Evolutionary conservation across 1,140 invertebrate species (phyloP).

Genomic region (Oppia nitens): DNA sequence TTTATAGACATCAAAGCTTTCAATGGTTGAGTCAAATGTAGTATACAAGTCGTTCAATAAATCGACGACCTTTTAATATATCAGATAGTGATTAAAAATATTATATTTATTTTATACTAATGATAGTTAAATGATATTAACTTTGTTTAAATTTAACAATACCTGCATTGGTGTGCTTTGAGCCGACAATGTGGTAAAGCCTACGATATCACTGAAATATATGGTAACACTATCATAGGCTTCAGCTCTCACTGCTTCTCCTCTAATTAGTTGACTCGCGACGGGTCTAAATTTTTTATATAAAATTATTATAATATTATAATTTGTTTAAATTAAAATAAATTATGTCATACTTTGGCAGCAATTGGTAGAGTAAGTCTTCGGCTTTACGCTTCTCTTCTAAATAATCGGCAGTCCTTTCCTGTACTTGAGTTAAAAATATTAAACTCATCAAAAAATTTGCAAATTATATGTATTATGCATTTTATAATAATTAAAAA

Average conservation of each 20-base stretch:
- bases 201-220: slow-evolving; percentile 97
- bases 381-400: slow-evolving; percentile 89
- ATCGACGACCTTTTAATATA: too few species aligned
- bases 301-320: too few species aligned
- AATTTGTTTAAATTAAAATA: too few species aligned
- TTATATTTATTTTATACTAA: too few species aligned
- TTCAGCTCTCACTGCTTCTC: slow-evolving; percentile 79
- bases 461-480: too few species aligned
- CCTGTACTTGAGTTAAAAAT: slow-evolving; percentile 72
- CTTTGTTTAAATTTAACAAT: too few species aligned
- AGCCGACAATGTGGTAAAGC: slow-evolving; percentile 89
- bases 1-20: slow-evolving; percentile 90
- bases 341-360: too few species aligned
- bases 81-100: too few species aligned
- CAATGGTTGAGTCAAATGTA: slow-evolving; percentile 78
- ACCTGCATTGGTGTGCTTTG: slow-evolving; percentile 73
- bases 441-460: too few species aligned
- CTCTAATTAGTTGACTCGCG: slow-evolving; percentile 50
- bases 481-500: too few species aligned
- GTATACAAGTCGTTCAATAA: slow-evolving; percentile 91
- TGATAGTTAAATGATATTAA: too few species aligned
- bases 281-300: too few species aligned
- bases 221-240: slow-evolving; percentile 84
- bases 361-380: slow-evolving; percentile 76
- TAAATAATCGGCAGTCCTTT: slow-evolving; percentile 63